phyloP scores from a whole-genome alignment of 2,797 vertebrate species.

The Notolabrus celidotus region DNA sequence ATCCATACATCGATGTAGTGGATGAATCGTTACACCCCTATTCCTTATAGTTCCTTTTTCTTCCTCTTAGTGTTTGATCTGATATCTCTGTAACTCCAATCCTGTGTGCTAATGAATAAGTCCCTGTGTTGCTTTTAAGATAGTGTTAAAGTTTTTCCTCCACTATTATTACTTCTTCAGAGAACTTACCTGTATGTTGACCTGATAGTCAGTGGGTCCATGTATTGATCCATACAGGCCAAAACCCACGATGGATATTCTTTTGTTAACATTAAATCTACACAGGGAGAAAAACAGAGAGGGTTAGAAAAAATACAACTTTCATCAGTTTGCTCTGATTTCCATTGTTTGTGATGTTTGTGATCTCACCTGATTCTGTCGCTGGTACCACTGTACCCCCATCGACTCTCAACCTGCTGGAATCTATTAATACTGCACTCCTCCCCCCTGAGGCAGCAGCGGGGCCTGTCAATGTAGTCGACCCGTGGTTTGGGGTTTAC shows the following conservation, averaged over 20 bases:
- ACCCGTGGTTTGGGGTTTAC: slow-evolving; percentile 99
- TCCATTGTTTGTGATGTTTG: neutral
- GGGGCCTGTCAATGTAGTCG: slow-evolving; percentile 96
- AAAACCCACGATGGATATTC: slow-evolving; percentile 97
- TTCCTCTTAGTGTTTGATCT: no score
- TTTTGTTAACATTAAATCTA: slow-evolving; percentile 96
- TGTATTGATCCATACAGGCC: slow-evolving; percentile 99
- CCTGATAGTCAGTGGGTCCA: slow-evolving; percentile 97
- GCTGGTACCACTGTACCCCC: slow-evolving; percentile 98
- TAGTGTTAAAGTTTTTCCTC: neutral
- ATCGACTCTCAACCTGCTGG: slow-evolving; percentile 99
- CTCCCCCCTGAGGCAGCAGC: slow-evolving; percentile 97
- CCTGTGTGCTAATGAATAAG: no score
- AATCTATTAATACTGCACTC: slow-evolving; percentile 98
- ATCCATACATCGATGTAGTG: no score
- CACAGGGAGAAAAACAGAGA: slow-evolving; percentile 12
- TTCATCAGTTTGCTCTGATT: neutral
- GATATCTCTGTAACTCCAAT: no score
- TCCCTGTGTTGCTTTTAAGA: no score
- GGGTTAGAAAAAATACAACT: neutral
- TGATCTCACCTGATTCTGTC: slow-evolving; percentile 94
- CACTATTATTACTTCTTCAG: neutral
- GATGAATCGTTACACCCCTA: no score
- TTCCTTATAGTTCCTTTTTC: no score
- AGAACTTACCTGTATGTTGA: slow-evolving; percentile 95